phyloP scores from a whole-genome alignment of 2,888 invertebrate species.

The Tricholauxania praeusta region DNA sequence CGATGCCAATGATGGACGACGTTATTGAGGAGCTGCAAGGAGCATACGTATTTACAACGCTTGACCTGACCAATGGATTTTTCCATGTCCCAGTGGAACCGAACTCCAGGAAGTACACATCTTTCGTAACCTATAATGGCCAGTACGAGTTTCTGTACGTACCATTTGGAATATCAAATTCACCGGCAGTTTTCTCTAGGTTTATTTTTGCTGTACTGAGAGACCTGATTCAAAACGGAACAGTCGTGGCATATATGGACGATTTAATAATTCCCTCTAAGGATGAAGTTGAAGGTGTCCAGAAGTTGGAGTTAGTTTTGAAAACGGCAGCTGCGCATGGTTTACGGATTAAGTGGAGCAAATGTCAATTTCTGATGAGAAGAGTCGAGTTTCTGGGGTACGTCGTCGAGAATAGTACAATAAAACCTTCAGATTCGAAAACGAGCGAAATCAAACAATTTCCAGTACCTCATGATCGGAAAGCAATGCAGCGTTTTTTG shows the following conservation, averaged over 20 bases:
- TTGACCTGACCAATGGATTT: conserved; percentile 42
- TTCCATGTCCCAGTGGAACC: conserved; percentile 44
- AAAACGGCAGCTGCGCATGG: conserved; percentile 34
- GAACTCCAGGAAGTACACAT: conserved; percentile 39
- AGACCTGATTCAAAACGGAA: conserved; percentile 41
- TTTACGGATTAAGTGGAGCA: conserved; percentile 43
- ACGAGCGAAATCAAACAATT: conserved; percentile 34
- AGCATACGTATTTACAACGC: too few relatives aligned
- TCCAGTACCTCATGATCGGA: conserved; percentile 35
- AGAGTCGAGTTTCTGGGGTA: conserved; percentile 42
- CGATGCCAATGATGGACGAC: too few relatives aligned
- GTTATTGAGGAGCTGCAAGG: too few relatives aligned
- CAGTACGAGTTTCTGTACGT: conserved; percentile 44
- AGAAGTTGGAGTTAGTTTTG: conserved; percentile 37
- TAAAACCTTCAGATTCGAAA: conserved; percentile 36
- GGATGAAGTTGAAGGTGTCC: conserved; percentile 40
- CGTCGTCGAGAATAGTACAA: conserved; percentile 36
- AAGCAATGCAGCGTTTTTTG: conserved; percentile 13
- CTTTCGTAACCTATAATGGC: conserved; percentile 42
- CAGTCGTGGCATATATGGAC: conserved; percentile 42
- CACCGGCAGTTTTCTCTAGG: conserved; percentile 42
- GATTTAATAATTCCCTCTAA: conserved; percentile 44
- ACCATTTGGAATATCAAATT: conserved; percentile 43
- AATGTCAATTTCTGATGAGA: conserved; percentile 44
- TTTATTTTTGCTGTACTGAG: conserved; percentile 41